A percentile compares a stretch with the other conserved stretches of the same genome.
Conservation (phyloP, 2,113 vertebrate genomes). For the Ctenomys sociabilis region DNA sequence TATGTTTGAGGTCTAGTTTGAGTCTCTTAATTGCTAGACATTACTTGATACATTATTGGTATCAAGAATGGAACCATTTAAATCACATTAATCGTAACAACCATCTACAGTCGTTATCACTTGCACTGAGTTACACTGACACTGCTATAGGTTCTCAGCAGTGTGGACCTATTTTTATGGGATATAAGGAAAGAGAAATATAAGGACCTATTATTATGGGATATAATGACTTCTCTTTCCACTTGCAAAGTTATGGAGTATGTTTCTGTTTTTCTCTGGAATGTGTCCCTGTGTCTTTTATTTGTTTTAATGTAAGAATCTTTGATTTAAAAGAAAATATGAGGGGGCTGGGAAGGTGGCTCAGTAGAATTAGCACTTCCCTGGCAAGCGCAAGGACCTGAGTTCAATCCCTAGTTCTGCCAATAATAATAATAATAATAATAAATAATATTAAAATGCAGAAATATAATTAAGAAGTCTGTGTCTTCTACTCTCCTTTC, state of each 20-base stretch:
- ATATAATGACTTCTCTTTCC: background rate
- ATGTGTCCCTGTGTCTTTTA: background rate
- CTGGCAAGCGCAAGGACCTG: no score
- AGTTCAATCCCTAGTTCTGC: no score
- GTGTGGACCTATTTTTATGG: background rate
- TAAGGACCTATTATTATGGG: background rate
- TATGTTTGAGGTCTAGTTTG: slow-evolving; percentile 16
- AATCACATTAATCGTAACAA: background rate
- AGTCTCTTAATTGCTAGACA: slow-evolving; percentile 55
- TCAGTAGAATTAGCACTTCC: no score
- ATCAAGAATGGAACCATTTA: background rate
- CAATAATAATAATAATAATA: no score
- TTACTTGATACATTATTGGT: background rate
- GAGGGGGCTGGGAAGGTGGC: no score
- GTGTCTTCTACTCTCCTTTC: background rate
- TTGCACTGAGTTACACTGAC: background rate
- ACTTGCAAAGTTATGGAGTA: background rate
- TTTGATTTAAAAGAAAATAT: slow-evolving; percentile 28
- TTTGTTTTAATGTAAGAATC: slow-evolving; percentile 4
- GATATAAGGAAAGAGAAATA: background rate
- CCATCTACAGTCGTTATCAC: background rate
- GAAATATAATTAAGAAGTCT: background rate
- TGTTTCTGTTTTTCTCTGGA: background rate
- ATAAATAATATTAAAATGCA: background rate
- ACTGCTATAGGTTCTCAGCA: background rate